Evolutionary conservation across 1,140 invertebrate species (phyloP), one percentile per base, ranked within the genome.

Genomic region (Dendrolimus kikuchii): DNA sequence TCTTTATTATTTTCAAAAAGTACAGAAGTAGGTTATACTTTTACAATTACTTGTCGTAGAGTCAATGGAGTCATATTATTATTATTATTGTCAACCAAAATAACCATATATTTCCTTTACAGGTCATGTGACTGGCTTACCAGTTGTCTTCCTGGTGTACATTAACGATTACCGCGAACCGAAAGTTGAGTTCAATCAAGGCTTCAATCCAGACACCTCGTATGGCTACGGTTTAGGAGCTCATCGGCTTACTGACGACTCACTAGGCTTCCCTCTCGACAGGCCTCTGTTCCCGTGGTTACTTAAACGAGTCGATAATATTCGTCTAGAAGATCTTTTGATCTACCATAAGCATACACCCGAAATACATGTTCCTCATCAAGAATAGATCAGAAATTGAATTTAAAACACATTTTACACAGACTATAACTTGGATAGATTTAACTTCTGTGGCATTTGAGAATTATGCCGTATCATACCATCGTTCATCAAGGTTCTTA

Each of bases 231-330:
- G 84, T 5, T 71, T 79, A 51, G 86, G 87, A 3, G 68, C 77
- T 40, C 67, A 81, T 38, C 78, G 71, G 41, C 63, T 88, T 45
- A 84, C 86, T 57, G 60, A 71, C 7, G 62, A 88, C 8, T 85
- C 90, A 37, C 88, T 91, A 55, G 90, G 89, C 40, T 93, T 89
- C 82, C 92, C 92, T 6, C 88, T 93, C 64, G 90, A 93, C 73
- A 87, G 91, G 47, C 88, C 89, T 10, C 81, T 92, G 51, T 74
- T 89, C 55, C 78, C 83, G 41, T 87, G 85, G 69, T 88, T 88
- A 68, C 88, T 90, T 64, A 68, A 89, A 46, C 75, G 88, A 39
- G 75, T 90, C 5, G 90, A 92, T 67, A 91, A 92, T 66, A 88
- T 89, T 60, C 88, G 88, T 67, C 52, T 77, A 10, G 78, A 91